These are phyloP conservation scores for Dolichotis patagonum DNA, from an alignment of 2,113 vertebrate species.

Conservation along the genomic window DNA sequence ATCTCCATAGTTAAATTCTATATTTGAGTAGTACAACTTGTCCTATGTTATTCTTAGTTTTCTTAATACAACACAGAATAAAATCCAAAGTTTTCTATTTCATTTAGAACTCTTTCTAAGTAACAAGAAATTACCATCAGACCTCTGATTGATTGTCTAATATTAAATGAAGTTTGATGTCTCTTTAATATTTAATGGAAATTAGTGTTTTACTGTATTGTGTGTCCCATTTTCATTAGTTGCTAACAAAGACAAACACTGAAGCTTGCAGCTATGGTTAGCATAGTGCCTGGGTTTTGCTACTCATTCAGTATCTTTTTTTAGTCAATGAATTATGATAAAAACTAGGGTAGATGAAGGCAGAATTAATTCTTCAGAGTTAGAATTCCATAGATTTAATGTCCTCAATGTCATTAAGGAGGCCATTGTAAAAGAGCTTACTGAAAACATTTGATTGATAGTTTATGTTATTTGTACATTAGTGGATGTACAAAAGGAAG, in stretches of 20 bases:
- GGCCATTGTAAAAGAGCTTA: conserved; percentile 33
- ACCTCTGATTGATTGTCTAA: not conserved
- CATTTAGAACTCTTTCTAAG: conserved; percentile 12
- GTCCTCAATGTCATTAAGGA: conserved; percentile 50
- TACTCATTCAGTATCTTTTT: conserved; percentile 53
- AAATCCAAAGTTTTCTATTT: conserved; percentile 21
- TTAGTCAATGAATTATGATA: conserved; percentile 55
- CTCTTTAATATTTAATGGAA: conserved; percentile 52
- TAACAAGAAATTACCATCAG: conserved; percentile 43
- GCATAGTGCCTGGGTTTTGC: not conserved
- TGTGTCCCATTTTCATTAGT: conserved; percentile 24
- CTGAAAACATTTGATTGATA: conserved; percentile 36
- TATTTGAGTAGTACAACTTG: conserved; percentile 12
- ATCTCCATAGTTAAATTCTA: not conserved
- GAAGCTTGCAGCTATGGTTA: not conserved
- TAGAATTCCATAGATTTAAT: conserved; percentile 64
- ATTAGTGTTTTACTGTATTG: not conserved
- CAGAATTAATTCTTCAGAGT: conserved; percentile 53
- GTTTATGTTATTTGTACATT: conserved; percentile 62
- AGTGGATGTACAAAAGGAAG: conserved; percentile 41
- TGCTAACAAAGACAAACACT: conserved; percentile 51
- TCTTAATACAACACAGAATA: not conserved
- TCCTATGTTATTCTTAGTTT: conserved; percentile 52
- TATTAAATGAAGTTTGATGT: conserved; percentile 46
- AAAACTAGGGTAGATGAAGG: not conserved